These are phyloP conservation scores for Augochlora pura DNA, from an alignment of 1,140 invertebrate species.

Conservation along the genomic window DNA sequence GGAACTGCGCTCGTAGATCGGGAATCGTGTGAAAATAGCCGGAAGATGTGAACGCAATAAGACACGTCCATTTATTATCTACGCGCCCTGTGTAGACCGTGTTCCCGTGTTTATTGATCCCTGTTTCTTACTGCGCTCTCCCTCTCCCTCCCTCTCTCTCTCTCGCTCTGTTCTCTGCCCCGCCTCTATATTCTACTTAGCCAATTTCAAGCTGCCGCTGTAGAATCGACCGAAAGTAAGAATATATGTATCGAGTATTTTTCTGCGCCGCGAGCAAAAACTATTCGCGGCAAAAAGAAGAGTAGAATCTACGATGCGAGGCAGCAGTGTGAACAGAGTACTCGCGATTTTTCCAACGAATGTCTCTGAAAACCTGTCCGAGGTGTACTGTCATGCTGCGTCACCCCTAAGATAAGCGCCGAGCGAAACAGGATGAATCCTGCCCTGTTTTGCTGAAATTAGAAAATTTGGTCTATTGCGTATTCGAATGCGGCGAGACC, in stretches of 20 bases:
- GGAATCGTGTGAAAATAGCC: background rate
- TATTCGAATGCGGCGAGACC: no score
- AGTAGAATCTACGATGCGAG: background rate
- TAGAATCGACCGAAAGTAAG: background rate
- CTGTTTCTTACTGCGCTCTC: background rate
- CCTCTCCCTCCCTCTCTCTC: no score
- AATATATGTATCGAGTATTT: background rate
- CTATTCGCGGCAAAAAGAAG: background rate
- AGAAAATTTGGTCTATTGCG: no score
- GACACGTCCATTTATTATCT: constrained; percentile 6
- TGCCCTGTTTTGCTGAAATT: no score
- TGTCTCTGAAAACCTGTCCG: background rate
- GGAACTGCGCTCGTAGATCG: background rate
- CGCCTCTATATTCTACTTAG: background rate
- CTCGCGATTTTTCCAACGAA: background rate
- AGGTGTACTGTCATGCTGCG: no score
- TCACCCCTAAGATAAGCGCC: no score
- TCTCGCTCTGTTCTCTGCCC: background rate
- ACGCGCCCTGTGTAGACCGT: background rate
- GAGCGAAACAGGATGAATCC: no score
- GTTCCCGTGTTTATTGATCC: background rate
- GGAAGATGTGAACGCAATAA: background rate
- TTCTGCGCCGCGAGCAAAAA: background rate
- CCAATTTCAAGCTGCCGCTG: background rate
- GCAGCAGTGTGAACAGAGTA: background rate